Base-by-base conservation (phyloP, 2,113 vertebrate genomes). In the Oriolus oriolus region DNA sequence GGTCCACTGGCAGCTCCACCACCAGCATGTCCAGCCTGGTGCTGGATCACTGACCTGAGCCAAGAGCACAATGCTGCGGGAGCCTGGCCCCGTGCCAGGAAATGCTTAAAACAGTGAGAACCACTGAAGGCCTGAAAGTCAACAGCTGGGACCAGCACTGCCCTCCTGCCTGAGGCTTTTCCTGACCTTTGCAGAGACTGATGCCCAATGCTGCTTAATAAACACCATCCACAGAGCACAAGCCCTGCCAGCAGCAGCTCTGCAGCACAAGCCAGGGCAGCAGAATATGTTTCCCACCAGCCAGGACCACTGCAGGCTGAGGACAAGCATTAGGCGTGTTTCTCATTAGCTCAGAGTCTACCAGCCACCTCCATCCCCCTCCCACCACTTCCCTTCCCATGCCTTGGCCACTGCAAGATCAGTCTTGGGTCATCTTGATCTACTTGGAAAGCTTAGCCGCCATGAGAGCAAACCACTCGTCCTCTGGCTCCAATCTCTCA, bases 401-500 rank as follows among this genome's bases (percentile, higher is more conserved):
- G 33, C 63, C 76, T 91, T 7, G 73, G 88, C 74, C 41, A 13
- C 71, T 60, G 49, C 89, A 91, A 96, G 90, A 95, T 96, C 95
- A 96, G 78, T 96, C 96, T 94, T 70, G 63, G 94, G 92, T 93
- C 54, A 33, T 96, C 97, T 87, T 87, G 94, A 97, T 98, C 94
- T 94, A 90, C 97, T 97, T 97, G 97, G 97, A 97, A 97, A 96
- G 95, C 95, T 97, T 27, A 96, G 96, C 94, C 8, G 4, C 94
- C 93, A 88, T 84, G 95, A 96, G 97, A 95, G 96, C 79, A 97
- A 98, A 97, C 82, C 10, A 33, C 96, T 97, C 91, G 97, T 98
- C 97, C 97, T 98, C 97, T 98, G 98, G 97, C 96, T 98, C 96
- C 90, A 95, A 87, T 91, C 87, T 97, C 97, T 97, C 93, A 96